Evolutionary conservation across 2,888 invertebrate species (phyloP), one percentile per base, ranked within the genome.

Genomic region (Tenthredo scrophulariae): DNA sequence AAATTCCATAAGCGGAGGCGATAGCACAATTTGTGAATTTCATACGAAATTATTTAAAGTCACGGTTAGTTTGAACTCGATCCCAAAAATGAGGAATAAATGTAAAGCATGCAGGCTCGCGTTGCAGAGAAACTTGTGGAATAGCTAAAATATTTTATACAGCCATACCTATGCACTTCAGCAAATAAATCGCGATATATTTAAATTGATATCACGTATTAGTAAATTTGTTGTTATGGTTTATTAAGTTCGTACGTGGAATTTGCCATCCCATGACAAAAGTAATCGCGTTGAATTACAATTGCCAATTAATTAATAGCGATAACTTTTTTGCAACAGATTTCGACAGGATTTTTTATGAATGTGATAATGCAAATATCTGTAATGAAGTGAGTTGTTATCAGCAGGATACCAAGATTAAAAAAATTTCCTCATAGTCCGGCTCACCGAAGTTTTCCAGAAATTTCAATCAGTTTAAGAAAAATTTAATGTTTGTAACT

Each of bases 151-250:
- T 67, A 67, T 26, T 33, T 33, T 13, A 33, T 18, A 67, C 15
- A 67, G 5, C 67, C 18, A 33, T 67, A 7, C 67, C 10, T 46
- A 13, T 2, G 67, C 9, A 67, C 33, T 67, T 18, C 29, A 33
- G 33, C 33, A 4, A 15, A 33, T 26, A 33, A 67, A 67, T 67
- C 7, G 18, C 33, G 15, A 46, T 67, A 2, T 18, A 67, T 67
- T 67, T 18, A 67, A 67, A 67, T 67, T 67, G 67, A 33, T 33
- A 67, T 67, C 74, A 74, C 43, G 43, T 74, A 26, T 62, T 62
- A 62, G 26, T 26, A 43, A 9, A 22, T 74, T 72, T 74, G 74
- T 74, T 40, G 13, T 43, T 26, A 43, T 43, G 26, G 43, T 43
- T 26, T 13, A 26, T n/a, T 43, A 10, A 2, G n/a, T 40, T 13